Conservation (phyloP, 2,888 invertebrate species). For the Aporophyla lueneburgensis region DNA sequence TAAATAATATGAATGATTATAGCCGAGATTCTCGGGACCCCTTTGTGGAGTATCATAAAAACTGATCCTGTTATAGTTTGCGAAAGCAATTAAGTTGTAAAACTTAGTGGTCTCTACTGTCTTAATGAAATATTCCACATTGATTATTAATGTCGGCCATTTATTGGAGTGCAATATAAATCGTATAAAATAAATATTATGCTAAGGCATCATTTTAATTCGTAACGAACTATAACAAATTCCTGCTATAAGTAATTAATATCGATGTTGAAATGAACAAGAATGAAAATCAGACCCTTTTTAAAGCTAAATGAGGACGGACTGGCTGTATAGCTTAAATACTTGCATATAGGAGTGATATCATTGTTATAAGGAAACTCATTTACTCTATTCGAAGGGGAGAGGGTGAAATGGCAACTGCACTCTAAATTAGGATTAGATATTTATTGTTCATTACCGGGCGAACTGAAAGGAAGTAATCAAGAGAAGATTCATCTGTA, state of each 20-base stretch:
- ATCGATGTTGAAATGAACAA: constrained; percentile 22
- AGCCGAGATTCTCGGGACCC: constrained; percentile 76
- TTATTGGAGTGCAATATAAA: constrained; percentile 81
- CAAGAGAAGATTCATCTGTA: constrained; percentile 44
- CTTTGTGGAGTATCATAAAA: constrained; percentile 84
- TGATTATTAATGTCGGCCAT: constrained; percentile 84
- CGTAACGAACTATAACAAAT: constrained; percentile 42
- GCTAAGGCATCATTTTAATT: constrained; percentile 67
- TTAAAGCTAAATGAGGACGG: constrained; percentile 39
- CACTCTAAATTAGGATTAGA: constrained; percentile 61
- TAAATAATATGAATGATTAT: constrained; percentile 72
- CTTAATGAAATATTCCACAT: constrained; percentile 88
- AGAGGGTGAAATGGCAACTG: constrained; percentile 60
- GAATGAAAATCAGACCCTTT: constrained; percentile 38
- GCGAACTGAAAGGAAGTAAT: constrained; percentile 52
- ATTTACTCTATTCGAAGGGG: constrained; percentile 52
- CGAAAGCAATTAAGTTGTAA: constrained; percentile 89
- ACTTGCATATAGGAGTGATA: constrained; percentile 52
- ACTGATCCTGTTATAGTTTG: constrained; percentile 88
- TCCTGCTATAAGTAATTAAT: constrained; percentile 34
- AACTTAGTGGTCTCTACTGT: constrained; percentile 85
- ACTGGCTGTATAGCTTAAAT: constrained; percentile 29
- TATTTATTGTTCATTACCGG: constrained; percentile 58
- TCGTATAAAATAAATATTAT: constrained; percentile 79
- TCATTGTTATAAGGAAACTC: constrained; percentile 61